These are phyloP conservation scores for Polietes domitor DNA, from an alignment of 2,888 invertebrate genomes.

Conservation along the genomic window DNA sequence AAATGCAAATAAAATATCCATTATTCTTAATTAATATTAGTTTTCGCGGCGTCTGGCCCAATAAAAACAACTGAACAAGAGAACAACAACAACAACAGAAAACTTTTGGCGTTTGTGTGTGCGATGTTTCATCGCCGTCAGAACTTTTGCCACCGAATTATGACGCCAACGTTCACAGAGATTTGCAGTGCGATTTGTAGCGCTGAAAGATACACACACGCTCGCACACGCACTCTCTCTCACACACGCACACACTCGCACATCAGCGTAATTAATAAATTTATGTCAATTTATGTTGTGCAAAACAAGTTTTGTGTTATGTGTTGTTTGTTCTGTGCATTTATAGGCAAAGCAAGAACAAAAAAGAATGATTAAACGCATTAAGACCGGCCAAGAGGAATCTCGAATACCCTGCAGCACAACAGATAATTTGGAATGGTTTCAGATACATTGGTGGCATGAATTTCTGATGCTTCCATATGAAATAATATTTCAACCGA, in stretches of 20 bases:
- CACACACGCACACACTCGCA: background rate
- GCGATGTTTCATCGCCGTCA: background rate
- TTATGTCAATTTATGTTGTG: constrained; percentile 57
- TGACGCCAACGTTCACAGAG: background rate
- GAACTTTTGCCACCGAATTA: background rate
- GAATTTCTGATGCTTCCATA: too few relatives aligned
- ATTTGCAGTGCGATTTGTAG: too few relatives aligned
- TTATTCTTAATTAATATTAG: background rate
- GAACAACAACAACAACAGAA: background rate
- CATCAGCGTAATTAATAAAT: constrained; percentile 58
- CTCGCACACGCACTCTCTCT: too few relatives aligned
- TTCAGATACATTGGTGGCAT: too few relatives aligned
- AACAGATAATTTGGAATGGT: too few relatives aligned
- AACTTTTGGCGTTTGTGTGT: background rate
- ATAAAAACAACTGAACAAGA: background rate
- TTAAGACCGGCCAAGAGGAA: background rate
- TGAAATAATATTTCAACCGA: too few relatives aligned
- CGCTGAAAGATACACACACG: too few relatives aligned
- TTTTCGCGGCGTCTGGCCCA: background rate
- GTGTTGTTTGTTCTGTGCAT: background rate
- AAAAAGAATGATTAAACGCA: background rate
- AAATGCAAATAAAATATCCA: background rate
- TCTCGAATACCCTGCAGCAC: background rate
- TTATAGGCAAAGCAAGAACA: constrained; percentile 1
- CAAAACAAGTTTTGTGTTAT: constrained; percentile 57